Base-by-base conservation (phyloP, 1,140 invertebrate species). In the Magallana angulata region DNA sequence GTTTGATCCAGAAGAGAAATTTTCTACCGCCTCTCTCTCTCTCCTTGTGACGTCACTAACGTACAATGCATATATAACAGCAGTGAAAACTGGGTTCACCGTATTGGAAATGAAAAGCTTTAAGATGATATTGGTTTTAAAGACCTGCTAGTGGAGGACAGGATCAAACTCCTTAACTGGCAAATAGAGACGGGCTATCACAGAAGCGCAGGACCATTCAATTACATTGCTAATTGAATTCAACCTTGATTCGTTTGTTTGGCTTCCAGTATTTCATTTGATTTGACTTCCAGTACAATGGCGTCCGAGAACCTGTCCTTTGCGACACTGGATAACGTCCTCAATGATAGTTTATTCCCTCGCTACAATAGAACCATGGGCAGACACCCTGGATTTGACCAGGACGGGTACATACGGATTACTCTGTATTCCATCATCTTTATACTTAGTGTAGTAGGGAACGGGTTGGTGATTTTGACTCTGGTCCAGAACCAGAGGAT, bases 401-500 rank as follows among this genome's bases (percentile, higher is more conserved):
- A 24, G 18, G 14, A 87, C 57, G 76, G 87, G 84, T 59, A 91
- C 24, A 92, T 96, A 6, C 94, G 95, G 68, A 96, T 98, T 87
- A 96, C 97, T 3, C 95, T 97, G 2, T 98, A 98, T 93, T 96
- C 96, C 58, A 94, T 96, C 1, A 98, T 98, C 84, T 97, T 98
- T 93, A 91, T 98, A 9, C 95, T 97, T 80, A 96, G 97, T 0
- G 96, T 98, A 82, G 95, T 97, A 1, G 97, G 97, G 0, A 98
- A 98, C 94, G 96, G 96, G 7, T 94, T 98, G 84, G 97, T 98
- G 7, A 96, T 98, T 68, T 96, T 97, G 3, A 98, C 97, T 0
- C 94, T 98, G 57, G 96, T 97, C 0, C 96, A 97, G 92, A 97
- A 98, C 93, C 96, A 97, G 90, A 95, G 97, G 89, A 98, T 98